phyloP scores from a whole-genome alignment of 64 coral and sea anemone species.

The Pocillopora verrucosa region DNA sequence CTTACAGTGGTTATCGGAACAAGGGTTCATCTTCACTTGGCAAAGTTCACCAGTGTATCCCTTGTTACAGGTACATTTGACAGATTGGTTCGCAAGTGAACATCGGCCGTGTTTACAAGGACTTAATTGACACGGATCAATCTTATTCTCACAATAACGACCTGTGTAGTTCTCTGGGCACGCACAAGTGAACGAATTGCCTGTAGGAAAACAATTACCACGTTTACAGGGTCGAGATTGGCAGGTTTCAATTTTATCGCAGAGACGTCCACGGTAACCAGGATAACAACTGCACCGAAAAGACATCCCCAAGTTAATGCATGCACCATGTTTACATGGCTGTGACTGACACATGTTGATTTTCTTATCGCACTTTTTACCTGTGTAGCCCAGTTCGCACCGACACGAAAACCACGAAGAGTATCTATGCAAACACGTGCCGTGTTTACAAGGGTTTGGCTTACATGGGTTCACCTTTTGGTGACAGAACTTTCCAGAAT shows the following conservation, averaged over 20 bases:
- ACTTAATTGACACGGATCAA: conserved; percentile 48
- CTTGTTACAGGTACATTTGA: conserved; percentile 51
- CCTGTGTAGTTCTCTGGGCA: conserved; percentile 31
- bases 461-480: conserved; percentile 39
- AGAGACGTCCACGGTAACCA: conserved; percentile 42
- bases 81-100: not conserved
- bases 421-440: conserved; percentile 23
- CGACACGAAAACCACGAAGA: conserved; percentile 49
- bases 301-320: conserved; percentile 36
- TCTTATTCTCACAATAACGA: conserved; percentile 35
- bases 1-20: conserved; percentile 46
- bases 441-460: conserved; percentile 57
- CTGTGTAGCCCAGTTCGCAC: conserved; percentile 47
- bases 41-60: conserved; percentile 69
- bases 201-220: conserved; percentile 39
- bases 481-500: conserved; percentile 45
- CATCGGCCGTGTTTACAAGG: conserved; percentile 55
- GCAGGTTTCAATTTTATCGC: conserved; percentile 41
- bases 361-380: conserved; percentile 38
- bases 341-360: conserved; percentile 56
- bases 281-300: conserved; percentile 22
- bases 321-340: conserved; percentile 77
- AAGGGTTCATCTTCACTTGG: conserved; percentile 37
- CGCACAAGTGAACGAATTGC: not conserved
- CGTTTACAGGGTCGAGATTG: conserved; percentile 38